Conservation (phyloP, 1,140 invertebrate genomes). For the Triops longicaudatus region DNA sequence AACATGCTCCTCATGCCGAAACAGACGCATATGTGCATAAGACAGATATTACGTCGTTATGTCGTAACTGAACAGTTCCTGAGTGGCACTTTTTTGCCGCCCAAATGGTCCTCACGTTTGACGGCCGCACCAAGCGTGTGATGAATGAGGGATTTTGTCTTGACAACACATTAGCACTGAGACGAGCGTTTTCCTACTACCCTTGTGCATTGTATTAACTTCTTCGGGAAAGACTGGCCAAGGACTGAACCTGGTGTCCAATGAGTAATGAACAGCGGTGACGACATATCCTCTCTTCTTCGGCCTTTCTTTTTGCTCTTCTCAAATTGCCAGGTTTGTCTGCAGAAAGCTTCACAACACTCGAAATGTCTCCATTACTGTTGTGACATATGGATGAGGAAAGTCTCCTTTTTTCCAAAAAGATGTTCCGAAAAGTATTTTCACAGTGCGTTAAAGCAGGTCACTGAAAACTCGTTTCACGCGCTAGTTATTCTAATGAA, state of each 20-base stretch:
- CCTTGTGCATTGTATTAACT: not conserved
- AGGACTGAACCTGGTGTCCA: not conserved
- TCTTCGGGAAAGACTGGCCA: not conserved
- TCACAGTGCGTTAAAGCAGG: not conserved
- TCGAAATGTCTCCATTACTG: not conserved
- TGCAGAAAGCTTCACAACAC: not conserved
- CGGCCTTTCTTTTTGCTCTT: not conserved
- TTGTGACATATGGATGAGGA: not conserved
- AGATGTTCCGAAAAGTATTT: not conserved
- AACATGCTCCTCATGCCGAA: not conserved
- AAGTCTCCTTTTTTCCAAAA: not conserved
- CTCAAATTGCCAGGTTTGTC: not conserved
- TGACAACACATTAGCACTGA: slow-evolving; percentile 7
- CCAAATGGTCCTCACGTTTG: not conserved
- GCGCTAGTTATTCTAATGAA: not conserved
- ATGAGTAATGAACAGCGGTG: not conserved
- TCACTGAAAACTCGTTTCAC: slow-evolving; percentile 7
- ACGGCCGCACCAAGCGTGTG: not conserved
- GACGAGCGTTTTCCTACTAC: slow-evolving; percentile 3
- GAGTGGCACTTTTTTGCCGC: not conserved
- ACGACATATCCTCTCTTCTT: not conserved
- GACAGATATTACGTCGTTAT: not conserved
- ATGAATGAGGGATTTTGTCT: not conserved
- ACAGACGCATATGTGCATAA: not conserved
- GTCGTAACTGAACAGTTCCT: not conserved